Base-by-base conservation (phyloP, 37 sponge, comb jelly and placozoan species). In the Bolinopsis microptera region DNA sequence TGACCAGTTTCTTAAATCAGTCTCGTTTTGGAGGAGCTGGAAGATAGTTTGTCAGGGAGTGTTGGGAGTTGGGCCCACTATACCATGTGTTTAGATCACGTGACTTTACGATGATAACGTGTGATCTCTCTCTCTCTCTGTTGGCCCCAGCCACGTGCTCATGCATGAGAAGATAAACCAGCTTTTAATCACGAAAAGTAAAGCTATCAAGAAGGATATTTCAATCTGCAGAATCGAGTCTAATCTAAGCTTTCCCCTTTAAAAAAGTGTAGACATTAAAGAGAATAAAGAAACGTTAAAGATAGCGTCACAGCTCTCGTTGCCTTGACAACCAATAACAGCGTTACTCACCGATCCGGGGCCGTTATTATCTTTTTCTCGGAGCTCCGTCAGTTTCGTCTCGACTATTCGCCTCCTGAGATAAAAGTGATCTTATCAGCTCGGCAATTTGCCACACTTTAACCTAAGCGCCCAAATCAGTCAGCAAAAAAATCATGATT, bases 341-440 rank as follows among this genome's bases (percentile, higher is more conserved):
- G 61, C 5, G 13, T 13, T 48, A 48, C 61, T 48, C 13, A 48
- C 61, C 61, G 61, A 18, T 48, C 61, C 61, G 61, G 61, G 61
- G 61, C 61, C 61, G 61, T 48, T 48, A 13, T 48, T 48, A 18
- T 86, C 90, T 18, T 86, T 28, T 3, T 86, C 90, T 41, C 90
- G 37, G 0, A 86, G 61, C 27, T 86, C 90, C 61, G 36, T 9
- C 61, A 86, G 35, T 48, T 86, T 86, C 26, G 41, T 40, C 61
- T 86, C 90, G 23, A 86, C 90, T 13, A 86, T 86, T 34, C 90
- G 34, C 90, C 35, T 86, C 90, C 48, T 86, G 61, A 48, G 61
- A 48, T 48, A 18, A n/a, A n/a, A n/a, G 68, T 67, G 21, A 21
- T 13, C 18, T 13, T 22, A 67, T 22, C 68, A 22, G 21, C 21